Evolutionary conservation across 2,797 vertebrate genomes (phyloP).

Genomic region (Ceyx erithaca): DNA sequence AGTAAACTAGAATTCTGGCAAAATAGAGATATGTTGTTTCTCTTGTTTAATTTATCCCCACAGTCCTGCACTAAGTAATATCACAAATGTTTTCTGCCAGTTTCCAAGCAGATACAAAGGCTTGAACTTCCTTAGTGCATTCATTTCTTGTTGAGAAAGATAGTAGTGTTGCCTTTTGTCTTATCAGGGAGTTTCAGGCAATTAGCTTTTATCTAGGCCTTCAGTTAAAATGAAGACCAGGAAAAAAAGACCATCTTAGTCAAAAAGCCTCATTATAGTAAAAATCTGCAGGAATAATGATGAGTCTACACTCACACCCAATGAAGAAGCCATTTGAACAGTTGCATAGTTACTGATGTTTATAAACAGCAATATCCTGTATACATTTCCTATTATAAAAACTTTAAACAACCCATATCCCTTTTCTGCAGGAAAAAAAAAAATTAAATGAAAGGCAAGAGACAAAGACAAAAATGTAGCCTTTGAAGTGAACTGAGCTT

Average conservation of each 20-base stretch:
- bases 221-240: not conserved
- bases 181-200: not conserved
- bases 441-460: not conserved
- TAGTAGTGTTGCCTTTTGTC: not conserved
- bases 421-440: not conserved
- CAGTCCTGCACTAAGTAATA: not conserved
- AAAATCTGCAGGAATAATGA: not conserved
- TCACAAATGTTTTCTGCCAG: not conserved
- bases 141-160: not conserved
- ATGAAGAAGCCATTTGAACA: not conserved
- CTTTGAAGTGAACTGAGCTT: not conserved
- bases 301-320: not conserved
- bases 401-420: not conserved
- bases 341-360: not conserved
- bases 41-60: not conserved
- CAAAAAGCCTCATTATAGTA: not conserved
- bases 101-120: not conserved
- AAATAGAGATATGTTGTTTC: not conserved
- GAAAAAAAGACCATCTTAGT: not conserved
- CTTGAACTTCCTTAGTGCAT: not conserved
- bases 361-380: conserved; percentile 10
- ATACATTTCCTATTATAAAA: not conserved
- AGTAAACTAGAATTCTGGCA: not conserved
- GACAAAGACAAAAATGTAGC: conserved; percentile 46
- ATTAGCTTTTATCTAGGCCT: not conserved